These are phyloP conservation scores for Phytoseiulus persimilis DNA, from an alignment of 2,888 invertebrate species.

Conservation along the genomic window DNA sequence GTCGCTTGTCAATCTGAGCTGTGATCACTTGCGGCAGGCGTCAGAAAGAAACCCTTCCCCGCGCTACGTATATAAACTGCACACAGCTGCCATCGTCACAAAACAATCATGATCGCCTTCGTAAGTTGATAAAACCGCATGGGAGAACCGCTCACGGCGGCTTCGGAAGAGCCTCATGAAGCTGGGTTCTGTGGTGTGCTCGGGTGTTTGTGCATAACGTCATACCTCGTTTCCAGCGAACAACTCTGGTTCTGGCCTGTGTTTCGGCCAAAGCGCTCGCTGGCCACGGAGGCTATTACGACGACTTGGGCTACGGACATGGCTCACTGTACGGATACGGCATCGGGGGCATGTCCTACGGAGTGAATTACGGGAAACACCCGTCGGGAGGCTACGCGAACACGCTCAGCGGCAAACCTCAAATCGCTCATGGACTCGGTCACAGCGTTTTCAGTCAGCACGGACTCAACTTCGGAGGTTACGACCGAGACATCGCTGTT, in stretches of 20 bases:
- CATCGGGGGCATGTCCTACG: conserved; percentile 22
- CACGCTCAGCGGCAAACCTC: not conserved
- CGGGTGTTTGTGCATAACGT: not conserved
- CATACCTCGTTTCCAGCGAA: conserved; percentile 13
- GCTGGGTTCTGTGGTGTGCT: not conserved
- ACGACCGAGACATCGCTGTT: not conserved
- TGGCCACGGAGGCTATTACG: not conserved
- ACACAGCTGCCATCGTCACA: not conserved
- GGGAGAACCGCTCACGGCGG: not conserved
- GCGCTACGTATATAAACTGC: not conserved
- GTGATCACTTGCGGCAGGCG: not conserved
- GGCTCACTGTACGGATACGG: conserved; percentile 30
- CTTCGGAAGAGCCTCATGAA: not conserved
- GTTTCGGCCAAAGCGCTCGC: not conserved
- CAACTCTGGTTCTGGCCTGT: conserved; percentile 5
- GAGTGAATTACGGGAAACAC: not conserved
- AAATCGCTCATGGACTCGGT: not conserved
- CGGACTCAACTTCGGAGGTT: not conserved
- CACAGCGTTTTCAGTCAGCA: not conserved
- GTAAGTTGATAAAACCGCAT: not conserved
- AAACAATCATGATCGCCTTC: not conserved
- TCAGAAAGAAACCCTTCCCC: not conserved
- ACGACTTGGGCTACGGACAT: not conserved
- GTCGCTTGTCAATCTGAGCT: not conserved
- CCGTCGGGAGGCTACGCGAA: not conserved